Evolutionary conservation across 1,140 invertebrate species (phyloP).

Genomic region (Drosophila funebris): DNA sequence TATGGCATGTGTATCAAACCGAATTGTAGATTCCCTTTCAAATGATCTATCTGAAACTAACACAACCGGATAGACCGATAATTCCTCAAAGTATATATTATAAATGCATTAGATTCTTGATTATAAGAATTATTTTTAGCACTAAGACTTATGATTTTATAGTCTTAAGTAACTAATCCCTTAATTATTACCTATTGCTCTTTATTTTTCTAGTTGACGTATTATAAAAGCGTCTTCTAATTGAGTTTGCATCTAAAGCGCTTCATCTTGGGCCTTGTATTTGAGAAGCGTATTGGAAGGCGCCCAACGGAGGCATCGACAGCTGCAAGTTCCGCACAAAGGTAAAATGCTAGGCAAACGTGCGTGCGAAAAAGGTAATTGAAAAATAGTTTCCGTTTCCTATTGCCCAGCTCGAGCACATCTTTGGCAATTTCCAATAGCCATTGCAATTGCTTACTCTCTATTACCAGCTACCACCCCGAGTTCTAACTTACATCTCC

Average conservation of each 20-base stretch:
- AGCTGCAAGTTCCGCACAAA: constrained; percentile 48
- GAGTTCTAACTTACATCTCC: neutral
- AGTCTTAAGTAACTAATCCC: too few relatives aligned
- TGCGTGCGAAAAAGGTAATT: constrained; percentile 80
- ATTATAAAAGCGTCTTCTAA: neutral
- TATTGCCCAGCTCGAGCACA: constrained; percentile 19
- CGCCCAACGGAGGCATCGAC: neutral
- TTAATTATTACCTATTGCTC: too few relatives aligned
- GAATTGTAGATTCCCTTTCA: constrained; percentile 51
- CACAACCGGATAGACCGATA: too few relatives aligned
- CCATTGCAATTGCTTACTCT: constrained; percentile 25
- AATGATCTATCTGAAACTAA: neutral
- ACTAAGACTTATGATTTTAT: too few relatives aligned
- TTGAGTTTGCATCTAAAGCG: too few relatives aligned
- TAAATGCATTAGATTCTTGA: too few relatives aligned
- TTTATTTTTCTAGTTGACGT: too few relatives aligned
- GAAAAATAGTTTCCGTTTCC: constrained; percentile 79
- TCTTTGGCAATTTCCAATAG: constrained; percentile 49
- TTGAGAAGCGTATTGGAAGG: constrained; percentile 11
- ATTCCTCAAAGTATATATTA: too few relatives aligned
- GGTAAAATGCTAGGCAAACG: constrained; percentile 75
- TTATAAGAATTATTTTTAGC: too few relatives aligned
- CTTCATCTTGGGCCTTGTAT: too few relatives aligned
- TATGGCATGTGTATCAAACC: constrained; percentile 21
- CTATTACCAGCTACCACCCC: neutral